Conservation (phyloP, 2,888 invertebrate genomes). For the Xestia rhomboidea region DNA sequence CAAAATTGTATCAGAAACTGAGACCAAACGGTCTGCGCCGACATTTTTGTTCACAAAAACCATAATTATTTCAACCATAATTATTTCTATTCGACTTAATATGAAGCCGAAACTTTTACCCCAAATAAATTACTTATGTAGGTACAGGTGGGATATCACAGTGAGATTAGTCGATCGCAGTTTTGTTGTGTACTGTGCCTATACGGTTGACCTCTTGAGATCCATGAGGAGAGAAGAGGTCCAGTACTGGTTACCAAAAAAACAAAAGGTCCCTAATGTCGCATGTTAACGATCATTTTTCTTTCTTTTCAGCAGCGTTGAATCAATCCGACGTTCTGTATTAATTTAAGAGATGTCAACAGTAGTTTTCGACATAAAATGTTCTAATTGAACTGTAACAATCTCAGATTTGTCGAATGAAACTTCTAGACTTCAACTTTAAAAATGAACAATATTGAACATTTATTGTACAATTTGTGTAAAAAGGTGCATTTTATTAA, state of each 20-base stretch:
- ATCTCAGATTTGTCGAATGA: constrained; percentile 31
- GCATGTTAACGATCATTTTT: constrained; percentile 37
- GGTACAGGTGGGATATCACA: no score
- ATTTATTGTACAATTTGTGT: neutral
- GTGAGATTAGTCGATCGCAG: neutral
- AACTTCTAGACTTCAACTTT: neutral
- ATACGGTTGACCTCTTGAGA: neutral
- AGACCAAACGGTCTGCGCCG: neutral
- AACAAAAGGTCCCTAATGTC: neutral
- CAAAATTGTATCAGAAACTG: neutral
- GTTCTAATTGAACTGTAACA: constrained; percentile 8
- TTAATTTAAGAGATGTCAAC: constrained; percentile 60
- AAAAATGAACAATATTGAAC: neutral
- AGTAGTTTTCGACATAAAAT: neutral
- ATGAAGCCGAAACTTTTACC: neutral
- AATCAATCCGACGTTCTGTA: constrained; percentile 84
- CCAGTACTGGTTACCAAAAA: neutral
- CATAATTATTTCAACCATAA: neutral
- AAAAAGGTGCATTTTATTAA: neutral
- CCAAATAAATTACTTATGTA: neutral
- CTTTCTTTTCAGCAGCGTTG: constrained; percentile 79
- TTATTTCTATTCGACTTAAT: neutral
- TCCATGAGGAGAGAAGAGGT: neutral
- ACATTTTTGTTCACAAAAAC: neutral
- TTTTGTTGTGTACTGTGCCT: neutral